Base-by-base conservation (phyloP, 2,797 vertebrate species). In the Brachymystax lenok region DNA sequence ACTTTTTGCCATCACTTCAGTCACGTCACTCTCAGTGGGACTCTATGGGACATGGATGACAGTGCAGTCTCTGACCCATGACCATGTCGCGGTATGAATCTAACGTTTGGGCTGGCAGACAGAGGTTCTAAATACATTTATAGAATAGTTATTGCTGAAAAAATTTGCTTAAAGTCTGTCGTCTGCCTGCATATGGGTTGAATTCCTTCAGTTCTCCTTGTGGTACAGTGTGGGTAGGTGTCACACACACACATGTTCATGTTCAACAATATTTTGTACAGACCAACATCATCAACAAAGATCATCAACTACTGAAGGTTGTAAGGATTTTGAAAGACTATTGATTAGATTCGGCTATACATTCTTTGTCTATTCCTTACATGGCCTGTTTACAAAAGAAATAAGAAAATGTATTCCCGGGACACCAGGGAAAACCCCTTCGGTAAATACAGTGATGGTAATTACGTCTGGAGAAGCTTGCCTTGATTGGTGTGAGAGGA, bases 401-500 rank as follows among this genome's bases (percentile, higher is more conserved):
- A 13, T 66, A 66, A 14, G 13, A 27, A 4, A 66, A 27, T 1
- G 1, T 5, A 28, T 66, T 66, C 63, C 63, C 30, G 3, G 63
- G 63, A 66, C 24, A 66, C 63, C 63, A 66, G 27, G 13, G 63
- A 66, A 28, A 66, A 66, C 24, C 61, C 3, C 82, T 56, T 71
- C 64, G 68, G 74, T 73, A 77, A 79, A 77, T 71, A 80, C 52
- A 74, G 56, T 81, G 63, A 74, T 10, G 40, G 40, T 30, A 82
- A 84, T 86, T 86, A 68, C 69, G 74, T 77, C 46, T 63, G 73
- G 64, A 77, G 78, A 63, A 77, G 71, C 71, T 74, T 17, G 63
- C 46, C 73, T 82, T 85, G 76, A 90, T 88, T 76, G 83, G 78
- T 69, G 35, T 72, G 69, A 79, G 52, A 61, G 24, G 68, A 79